Percentiles rank a stretch among this genome's conserved stretches.
Conservation (phyloP, 2,113 vertebrate species). For the Ramphastos sulfuratus region DNA sequence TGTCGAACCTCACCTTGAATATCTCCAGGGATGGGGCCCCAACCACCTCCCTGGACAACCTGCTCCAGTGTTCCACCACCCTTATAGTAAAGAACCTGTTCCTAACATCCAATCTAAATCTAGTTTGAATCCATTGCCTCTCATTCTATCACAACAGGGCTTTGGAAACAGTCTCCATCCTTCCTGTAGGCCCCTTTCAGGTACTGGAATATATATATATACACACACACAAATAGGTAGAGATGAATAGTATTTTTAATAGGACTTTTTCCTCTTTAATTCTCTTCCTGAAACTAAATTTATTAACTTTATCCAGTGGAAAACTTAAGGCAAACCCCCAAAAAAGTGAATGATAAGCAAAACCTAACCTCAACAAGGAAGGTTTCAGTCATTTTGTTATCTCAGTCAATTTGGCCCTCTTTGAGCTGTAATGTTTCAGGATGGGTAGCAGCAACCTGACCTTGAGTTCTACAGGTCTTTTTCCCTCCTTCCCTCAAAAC, state of each 20-base stretch:
- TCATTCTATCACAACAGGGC: too few species aligned
- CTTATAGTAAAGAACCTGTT: too few species aligned
- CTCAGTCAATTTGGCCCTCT: rapidly evolving
- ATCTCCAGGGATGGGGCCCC: too few species aligned
- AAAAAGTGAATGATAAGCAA: neutral
- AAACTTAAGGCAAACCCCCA: neutral
- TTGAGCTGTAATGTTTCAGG: neutral
- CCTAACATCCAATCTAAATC: too few species aligned
- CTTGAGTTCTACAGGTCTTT: neutral
- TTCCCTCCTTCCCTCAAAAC: neutral
- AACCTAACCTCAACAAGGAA: neutral
- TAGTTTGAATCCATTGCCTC: too few species aligned
- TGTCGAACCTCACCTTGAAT: too few species aligned
- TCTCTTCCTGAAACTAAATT: neutral
- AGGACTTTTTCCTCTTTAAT: neutral
- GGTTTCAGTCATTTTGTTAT: neutral
- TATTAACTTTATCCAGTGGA: neutral
- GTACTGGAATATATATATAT: too few species aligned
- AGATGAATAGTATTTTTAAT: neutral
- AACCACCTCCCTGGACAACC: too few species aligned
- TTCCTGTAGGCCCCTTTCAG: too few species aligned
- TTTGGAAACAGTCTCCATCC: too few species aligned
- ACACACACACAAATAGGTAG: neutral
- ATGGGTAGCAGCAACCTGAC: neutral
- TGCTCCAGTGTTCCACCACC: too few species aligned